phyloP scores from a whole-genome alignment of 1,140 invertebrate species.

The Aethina tumida region DNA sequence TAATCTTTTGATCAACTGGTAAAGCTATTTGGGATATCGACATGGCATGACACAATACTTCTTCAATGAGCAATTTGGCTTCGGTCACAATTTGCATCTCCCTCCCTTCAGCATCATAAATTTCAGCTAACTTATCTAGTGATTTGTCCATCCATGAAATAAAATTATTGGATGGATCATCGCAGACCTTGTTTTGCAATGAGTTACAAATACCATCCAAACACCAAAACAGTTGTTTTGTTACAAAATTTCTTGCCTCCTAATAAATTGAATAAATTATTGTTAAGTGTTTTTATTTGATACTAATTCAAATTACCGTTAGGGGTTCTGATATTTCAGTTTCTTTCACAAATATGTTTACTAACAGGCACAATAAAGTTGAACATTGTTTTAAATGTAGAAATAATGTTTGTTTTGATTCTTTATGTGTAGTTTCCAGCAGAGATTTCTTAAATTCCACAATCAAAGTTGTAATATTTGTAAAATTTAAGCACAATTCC shows the following conservation, averaged over 20 bases:
- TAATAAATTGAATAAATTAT: too few species aligned
- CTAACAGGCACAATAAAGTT: too few species aligned
- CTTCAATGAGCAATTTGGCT: constrained; percentile 21
- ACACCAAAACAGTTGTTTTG: constrained; percentile 19
- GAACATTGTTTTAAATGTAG: too few species aligned
- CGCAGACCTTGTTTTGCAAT: background rate
- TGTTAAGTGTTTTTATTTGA: too few species aligned
- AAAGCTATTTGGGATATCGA: constrained; percentile 29
- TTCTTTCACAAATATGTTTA: too few species aligned
- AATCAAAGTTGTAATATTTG: too few species aligned
- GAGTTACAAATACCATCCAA: constrained; percentile 16
- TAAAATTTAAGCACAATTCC: too few species aligned
- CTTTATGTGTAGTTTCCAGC: too few species aligned
- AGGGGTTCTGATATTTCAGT: too few species aligned
- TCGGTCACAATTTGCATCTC: constrained; percentile 10
- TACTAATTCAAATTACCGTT: too few species aligned
- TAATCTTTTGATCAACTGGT: constrained; percentile 25
- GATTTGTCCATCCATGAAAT: constrained; percentile 27
- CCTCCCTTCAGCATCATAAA: constrained; percentile 16
- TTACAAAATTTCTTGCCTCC: constrained; percentile 16
- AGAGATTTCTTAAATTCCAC: too few species aligned
- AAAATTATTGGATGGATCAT: constrained; percentile 20
- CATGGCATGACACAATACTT: constrained; percentile 30
- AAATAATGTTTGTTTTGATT: too few species aligned
- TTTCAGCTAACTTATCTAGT: constrained; percentile 21